phyloP scores from a whole-genome alignment of 2,888 invertebrate genomes.

The Trachelus stipa region DNA sequence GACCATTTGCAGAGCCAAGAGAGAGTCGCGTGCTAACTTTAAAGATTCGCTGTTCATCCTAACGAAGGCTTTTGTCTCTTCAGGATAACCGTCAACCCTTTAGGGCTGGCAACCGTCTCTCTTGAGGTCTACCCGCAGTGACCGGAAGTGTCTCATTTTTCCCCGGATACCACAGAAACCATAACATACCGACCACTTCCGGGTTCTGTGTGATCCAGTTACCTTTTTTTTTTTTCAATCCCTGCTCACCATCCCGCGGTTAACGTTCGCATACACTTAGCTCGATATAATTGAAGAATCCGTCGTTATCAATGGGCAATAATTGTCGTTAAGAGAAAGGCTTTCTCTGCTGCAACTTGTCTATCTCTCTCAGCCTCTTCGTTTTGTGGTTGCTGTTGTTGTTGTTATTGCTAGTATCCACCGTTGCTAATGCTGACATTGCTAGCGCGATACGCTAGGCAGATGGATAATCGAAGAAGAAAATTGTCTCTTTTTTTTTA shows the following conservation, averaged over 20 bases:
- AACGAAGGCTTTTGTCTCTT: neutral
- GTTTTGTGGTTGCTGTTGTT: neutral
- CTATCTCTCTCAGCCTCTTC: neutral
- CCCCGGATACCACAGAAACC: slow-evolving; percentile 34
- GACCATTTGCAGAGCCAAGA: neutral
- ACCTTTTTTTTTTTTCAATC: neutral
- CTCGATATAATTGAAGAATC: neutral
- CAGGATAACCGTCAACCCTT: slow-evolving; percentile 22
- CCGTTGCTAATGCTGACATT: neutral
- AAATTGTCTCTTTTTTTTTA: neutral
- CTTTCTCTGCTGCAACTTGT: neutral
- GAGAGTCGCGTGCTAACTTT: neutral
- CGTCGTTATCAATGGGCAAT: neutral
- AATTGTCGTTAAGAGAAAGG: neutral
- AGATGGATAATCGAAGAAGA: neutral
- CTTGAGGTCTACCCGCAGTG: neutral
- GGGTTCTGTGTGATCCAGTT: neutral
- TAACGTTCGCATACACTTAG: neutral
- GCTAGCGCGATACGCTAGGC: neutral
- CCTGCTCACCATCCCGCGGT: neutral
- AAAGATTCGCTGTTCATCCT: neutral
- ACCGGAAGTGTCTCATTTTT: slow-evolving; percentile 45
- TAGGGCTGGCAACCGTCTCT: slow-evolving; percentile 21
- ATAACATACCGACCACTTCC: slow-evolving; percentile 38
- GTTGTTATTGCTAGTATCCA: neutral